Evolutionary conservation across 2,888 invertebrate genomes (phyloP).

Genomic region (Sinohyriopsis cumingii): DNA sequence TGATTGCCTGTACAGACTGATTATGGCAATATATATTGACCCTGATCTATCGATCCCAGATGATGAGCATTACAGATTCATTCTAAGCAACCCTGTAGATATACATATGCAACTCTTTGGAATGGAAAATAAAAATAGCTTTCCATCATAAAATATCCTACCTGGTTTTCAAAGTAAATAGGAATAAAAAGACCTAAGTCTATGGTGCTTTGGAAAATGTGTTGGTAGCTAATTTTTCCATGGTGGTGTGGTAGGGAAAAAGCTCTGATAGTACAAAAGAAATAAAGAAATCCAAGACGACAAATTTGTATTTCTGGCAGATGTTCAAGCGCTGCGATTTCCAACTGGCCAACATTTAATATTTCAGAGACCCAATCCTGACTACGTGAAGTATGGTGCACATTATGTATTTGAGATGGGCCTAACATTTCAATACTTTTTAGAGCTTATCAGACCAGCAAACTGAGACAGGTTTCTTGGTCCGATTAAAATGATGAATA

Average conservation of each 20-base stretch:
- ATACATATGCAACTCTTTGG: conserved; percentile 3
- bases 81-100: background rate
- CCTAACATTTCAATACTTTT: background rate
- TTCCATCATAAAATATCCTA: conserved; percentile 2
- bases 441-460: background rate
- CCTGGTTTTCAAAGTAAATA: background rate
- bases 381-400: conserved; percentile 12
- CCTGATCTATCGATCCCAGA: conserved; percentile 4
- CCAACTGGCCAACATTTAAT: too few species aligned
- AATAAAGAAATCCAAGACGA: background rate
- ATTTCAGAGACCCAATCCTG: background rate
- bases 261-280: background rate
- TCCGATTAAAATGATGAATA: conserved; percentile 9
- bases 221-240: conserved; percentile 4
- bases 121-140: background rate
- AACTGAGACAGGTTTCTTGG: conserved; percentile 1
- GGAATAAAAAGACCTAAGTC: background rate
- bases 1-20: too few species aligned
- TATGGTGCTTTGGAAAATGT: background rate
- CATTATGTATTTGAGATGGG: background rate
- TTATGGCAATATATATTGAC: too few species aligned
- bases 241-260: background rate
- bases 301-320: background rate
- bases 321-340: background rate
- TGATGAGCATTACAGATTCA: conserved; percentile 10